phyloP scores from a whole-genome alignment of 2,797 vertebrate species.

The Rhinophrynus dorsalis region DNA sequence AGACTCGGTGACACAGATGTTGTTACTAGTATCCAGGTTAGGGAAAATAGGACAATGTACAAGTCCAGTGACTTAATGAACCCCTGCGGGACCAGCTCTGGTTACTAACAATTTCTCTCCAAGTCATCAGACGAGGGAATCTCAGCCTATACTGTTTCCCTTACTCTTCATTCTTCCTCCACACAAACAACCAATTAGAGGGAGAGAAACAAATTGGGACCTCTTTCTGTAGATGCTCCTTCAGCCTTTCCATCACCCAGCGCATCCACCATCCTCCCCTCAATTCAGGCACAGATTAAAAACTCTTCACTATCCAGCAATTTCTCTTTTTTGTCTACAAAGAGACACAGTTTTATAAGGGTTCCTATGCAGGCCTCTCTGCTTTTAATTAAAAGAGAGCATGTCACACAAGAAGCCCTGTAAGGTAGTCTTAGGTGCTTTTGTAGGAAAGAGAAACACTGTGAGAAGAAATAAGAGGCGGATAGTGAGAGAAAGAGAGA shows the following conservation, averaged over 20 bases:
- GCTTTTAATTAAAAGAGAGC: conserved; percentile 47
- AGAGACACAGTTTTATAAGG: background rate
- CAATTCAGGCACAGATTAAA: conserved; percentile 24
- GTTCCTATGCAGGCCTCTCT: conserved; percentile 27
- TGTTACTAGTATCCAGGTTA: conserved; percentile 66
- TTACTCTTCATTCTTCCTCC: conserved; percentile 64
- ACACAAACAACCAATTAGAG: conserved; percentile 72
- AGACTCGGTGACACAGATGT: conserved; percentile 6
- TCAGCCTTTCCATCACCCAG: conserved; percentile 55
- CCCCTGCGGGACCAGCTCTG: conserved; percentile 69
- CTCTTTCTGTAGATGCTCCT: conserved; percentile 59
- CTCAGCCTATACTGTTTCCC: conserved; percentile 62
- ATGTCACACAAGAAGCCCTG: conserved; percentile 29
- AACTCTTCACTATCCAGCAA: conserved; percentile 26
- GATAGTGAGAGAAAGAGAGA: conserved; percentile 6
- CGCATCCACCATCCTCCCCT: conserved; percentile 37
- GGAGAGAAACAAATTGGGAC: conserved; percentile 60
- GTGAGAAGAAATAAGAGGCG: conserved; percentile 22
- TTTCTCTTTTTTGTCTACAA: background rate
- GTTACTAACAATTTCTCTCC: conserved; percentile 68
- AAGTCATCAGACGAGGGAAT: conserved; percentile 65
- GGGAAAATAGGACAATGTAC: conserved; percentile 65
- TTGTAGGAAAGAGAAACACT: conserved; percentile 18
- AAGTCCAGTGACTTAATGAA: conserved; percentile 77
- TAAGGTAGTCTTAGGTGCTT: conserved; percentile 31